These are phyloP conservation scores for Passer domesticus DNA, from an alignment of 2,113 vertebrate species.

Conservation along the genomic window DNA sequence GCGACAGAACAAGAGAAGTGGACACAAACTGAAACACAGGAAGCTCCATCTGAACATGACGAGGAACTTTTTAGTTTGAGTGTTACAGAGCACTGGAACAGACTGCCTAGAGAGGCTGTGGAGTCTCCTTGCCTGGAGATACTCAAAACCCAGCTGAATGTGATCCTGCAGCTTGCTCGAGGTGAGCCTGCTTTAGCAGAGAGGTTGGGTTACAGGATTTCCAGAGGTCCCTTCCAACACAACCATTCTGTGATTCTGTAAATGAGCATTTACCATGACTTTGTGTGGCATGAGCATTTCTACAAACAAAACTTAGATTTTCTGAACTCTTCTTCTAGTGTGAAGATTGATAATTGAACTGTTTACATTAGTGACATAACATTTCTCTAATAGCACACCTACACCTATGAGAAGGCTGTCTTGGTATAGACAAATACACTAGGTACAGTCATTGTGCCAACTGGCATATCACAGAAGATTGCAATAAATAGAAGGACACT, in stretches of 20 bases:
- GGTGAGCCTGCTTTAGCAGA: neutral
- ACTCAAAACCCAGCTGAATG: neutral
- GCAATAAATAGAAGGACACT: neutral
- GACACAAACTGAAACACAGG: neutral
- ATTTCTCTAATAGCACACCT: neutral
- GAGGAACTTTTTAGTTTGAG: neutral
- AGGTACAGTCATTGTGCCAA: neutral
- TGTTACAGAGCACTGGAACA: neutral
- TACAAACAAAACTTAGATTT: neutral
- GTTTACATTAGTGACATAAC: neutral
- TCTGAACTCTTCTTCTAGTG: neutral
- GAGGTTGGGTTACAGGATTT: neutral
- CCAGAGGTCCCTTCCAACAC: neutral
- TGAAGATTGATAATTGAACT: neutral
- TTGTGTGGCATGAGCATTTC: neutral
- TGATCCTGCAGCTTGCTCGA: neutral
- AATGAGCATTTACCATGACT: neutral
- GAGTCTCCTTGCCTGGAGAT: neutral
- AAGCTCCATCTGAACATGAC: neutral
- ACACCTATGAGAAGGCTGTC: neutral
- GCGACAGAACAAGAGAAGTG: neutral
- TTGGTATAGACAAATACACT: neutral
- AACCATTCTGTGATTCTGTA: neutral
- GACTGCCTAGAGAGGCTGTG: neutral
- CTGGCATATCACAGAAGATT: neutral